Percentiles rank a stretch among this genome's conserved stretches.
Evolutionary conservation across 2,113 vertebrate species (phyloP).

Genomic region (Crotalus viridis): DNA sequence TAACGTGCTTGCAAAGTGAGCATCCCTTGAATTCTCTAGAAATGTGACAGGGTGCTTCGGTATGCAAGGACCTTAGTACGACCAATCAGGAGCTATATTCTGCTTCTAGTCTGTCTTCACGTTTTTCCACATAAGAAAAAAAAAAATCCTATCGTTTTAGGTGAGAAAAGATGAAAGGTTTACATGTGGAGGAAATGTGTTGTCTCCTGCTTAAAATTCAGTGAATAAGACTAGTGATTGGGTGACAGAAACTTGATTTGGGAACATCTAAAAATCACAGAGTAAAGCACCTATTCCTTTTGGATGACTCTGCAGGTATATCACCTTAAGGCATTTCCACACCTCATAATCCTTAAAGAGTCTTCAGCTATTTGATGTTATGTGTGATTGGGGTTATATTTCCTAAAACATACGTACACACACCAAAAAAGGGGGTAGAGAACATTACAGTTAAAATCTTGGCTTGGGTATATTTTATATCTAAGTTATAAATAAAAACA

Average conservation of each 20-base stretch:
- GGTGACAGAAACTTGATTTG: background rate
- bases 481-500: background rate
- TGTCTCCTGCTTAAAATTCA: background rate
- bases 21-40: no score
- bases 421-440: no score
- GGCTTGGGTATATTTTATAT: no score
- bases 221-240: background rate
- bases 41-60: background rate
- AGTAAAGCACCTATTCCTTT: background rate
- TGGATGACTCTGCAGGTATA: background rate
- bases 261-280: background rate
- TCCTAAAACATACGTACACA: background rate
- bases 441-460: background rate
- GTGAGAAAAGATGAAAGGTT: background rate
- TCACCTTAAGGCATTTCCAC: background rate
- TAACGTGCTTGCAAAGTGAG: background rate
- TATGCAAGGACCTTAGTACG: background rate
- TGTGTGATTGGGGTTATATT: background rate
- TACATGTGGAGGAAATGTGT: background rate
- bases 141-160: background rate
- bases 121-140: background rate
- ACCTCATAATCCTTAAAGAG: background rate
- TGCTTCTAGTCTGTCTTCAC: background rate
- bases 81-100: background rate
- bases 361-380: background rate